A percentile compares a stretch with the other conserved stretches of the same genome.
These are phyloP conservation scores for Tetrapedia diversipes DNA, from an alignment of 2,888 invertebrate genomes.

Conservation along the genomic window DNA sequence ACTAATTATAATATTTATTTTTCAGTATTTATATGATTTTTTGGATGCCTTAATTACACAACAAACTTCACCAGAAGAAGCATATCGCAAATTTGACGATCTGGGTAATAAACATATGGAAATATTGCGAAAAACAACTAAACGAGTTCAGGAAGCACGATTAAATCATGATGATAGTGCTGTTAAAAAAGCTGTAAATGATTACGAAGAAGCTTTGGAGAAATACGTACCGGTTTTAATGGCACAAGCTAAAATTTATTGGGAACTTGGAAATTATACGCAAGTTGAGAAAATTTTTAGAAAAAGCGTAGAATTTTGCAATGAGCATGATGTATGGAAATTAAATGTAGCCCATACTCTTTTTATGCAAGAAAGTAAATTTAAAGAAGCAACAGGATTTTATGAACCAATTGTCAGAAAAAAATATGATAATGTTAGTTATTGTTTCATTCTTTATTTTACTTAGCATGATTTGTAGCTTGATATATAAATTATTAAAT, in stretches of 20 bases:
- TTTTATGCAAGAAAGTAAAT: constrained; percentile 99
- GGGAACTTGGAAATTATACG: constrained; percentile 97
- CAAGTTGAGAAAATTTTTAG: constrained; percentile 98
- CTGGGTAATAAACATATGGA: constrained; percentile 96
- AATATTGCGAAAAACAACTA: constrained; percentile 94
- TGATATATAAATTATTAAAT: not conserved
- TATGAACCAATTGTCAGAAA: constrained; percentile 99
- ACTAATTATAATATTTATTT: constrained; percentile 25
- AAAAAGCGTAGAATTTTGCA: constrained; percentile 98
- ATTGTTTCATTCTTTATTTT: not conserved
- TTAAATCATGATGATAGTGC: constrained; percentile 94
- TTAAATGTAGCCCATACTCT: constrained; percentile 99
- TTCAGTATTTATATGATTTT: constrained; percentile 95
- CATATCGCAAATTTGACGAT: constrained; percentile 97
- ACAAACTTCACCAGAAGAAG: constrained; percentile 98
- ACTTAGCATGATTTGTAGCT: too few species aligned
- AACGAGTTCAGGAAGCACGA: constrained; percentile 96
- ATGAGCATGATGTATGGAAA: constrained; percentile 98
- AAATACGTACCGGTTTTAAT: constrained; percentile 98
- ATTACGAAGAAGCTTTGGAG: constrained; percentile 95
- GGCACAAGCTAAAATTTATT: constrained; percentile 99
- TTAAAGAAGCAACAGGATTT: constrained; percentile 98
- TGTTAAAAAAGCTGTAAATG: constrained; percentile 94
- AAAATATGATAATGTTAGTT: constrained; percentile 91
- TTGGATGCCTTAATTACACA: constrained; percentile 98